Evolutionary conservation across 2,113 vertebrate species (phyloP), one percentile per base, ranked within the genome.

Genomic region (Pseudois nayaur): DNA sequence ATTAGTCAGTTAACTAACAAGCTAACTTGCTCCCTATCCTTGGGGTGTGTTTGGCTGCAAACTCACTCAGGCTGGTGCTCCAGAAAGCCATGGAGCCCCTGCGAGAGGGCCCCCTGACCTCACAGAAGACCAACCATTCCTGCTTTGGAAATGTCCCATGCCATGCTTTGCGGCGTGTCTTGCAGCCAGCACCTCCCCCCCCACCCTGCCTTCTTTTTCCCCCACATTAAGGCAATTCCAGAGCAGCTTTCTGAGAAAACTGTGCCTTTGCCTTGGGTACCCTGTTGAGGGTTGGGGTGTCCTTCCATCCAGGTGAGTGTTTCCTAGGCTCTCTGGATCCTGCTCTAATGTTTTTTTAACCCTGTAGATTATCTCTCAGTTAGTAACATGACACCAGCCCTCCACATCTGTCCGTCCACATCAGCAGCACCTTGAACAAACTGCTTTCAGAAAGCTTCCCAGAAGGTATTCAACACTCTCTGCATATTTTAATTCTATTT

Each of bases 131-230:
- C 6, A 2, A 50, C 1, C 19, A 3, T 15, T 50, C n/a, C 55
- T 43, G 19, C 91, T 91, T 59, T 67, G 27, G 45, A 94, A 74
- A 43, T 71, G 48, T 50, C 25, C 57, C 45, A 55, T 33, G 1
- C 52, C 52, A 50, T 48, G n/a, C 17, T 71, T 71, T 85, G 25
- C 2, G n/a, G 50, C 7, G 85, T 45, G 13, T 17, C 23, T 92
- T 60, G 12, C 54, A 54, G 33, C 50, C 19, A 3, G 57, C 25
- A 59, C 1, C 19, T n/a, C 60, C 29, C 19, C 64, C 60, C 29
- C 3, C 0, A 62, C 1, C 60, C 67, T 0, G 19, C n/a, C 64
- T 16, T 48, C 29, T 36, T 31, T 57, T 7, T 1, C 29, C 33
- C 62, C 64, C 40, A 74, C 48, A 55, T 78, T 74, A 83, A n/a